Evolutionary conservation across 2,113 vertebrate species (phyloP), one percentile per base, ranked within the genome.

Genomic region (Lutjanus erythropterus): DNA sequence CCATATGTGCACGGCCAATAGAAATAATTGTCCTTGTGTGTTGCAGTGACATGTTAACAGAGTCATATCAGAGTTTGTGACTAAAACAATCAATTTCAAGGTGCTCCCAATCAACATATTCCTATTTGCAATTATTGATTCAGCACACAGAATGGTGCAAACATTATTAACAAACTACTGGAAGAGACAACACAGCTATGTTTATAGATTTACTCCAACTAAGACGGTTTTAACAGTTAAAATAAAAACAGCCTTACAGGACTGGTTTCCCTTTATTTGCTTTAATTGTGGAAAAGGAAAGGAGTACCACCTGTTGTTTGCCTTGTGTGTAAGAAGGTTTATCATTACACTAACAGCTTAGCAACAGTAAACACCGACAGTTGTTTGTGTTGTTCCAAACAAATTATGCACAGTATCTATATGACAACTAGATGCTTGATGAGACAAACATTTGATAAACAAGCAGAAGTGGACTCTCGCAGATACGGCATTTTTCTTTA

Each of bases 21-120:
- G 77, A 89, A 85, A 83, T 93, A 92, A 93, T 94, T 93, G 91
- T 88, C 93, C 92, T 94, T 94, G 90, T 83, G 77, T 84, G 80
- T 76, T 49, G 61, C 42, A 27, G 15, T 83, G 88, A 88, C 86
- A 89, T 90, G 86, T 76, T 85, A 89, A 86, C 90, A 88, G 81
- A 90, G 65, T 83, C 71, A 75, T 68, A 91, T 89, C 87, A 86
- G 53, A 70, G 68, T 31, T 86, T 84, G 78, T 74, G 80, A 78
- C 76, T 75, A 70, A 88, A 87, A 80, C 83, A 90, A 86, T 92
- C 86, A 70, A 89, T 90, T 85, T 71, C 84, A 90, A 88, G 87
- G 82, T 87, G 80, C 75, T 83, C 53, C 52, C 68, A 27, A 84
- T 47, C 68, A 72, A 77, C 69, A 37, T 33, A 69, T 69, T 84